Percentiles rank a stretch among this genome's conserved stretches.
phyloP scores from a whole-genome alignment of 2,797 vertebrate species.

The Cottoperca gobio region DNA sequence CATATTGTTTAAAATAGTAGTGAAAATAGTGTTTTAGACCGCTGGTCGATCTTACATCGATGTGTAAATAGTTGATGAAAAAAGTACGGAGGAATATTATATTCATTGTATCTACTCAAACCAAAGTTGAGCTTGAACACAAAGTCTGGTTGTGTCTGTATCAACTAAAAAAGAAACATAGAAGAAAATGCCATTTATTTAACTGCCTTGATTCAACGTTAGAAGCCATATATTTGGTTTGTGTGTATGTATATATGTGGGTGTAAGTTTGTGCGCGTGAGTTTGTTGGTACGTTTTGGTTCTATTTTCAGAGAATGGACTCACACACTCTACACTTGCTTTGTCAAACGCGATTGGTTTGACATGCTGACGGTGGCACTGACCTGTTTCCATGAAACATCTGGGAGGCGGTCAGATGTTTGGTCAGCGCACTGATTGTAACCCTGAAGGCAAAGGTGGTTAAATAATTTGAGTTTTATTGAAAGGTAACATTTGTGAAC shows the following conservation, averaged over 20 bases:
- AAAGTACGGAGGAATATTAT: constrained; percentile 80
- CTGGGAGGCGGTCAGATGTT: constrained; percentile 63
- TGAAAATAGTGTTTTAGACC: constrained; percentile 86
- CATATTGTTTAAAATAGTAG: constrained; percentile 85
- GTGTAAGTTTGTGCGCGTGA: constrained; percentile 72
- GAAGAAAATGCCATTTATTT: constrained; percentile 87
- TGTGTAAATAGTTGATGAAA: constrained; percentile 84
- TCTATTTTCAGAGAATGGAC: constrained; percentile 76
- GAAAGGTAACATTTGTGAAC: constrained; percentile 78
- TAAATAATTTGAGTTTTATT: constrained; percentile 79
- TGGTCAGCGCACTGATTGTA: constrained; percentile 74
- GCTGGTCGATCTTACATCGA: constrained; percentile 90
- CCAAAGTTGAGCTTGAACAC: constrained; percentile 90
- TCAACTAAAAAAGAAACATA: constrained; percentile 85
- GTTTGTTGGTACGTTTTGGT: constrained; percentile 73
- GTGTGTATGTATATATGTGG: constrained; percentile 78
- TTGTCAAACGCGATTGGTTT: constrained; percentile 64
- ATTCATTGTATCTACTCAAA: constrained; percentile 88
- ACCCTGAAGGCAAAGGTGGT: constrained; percentile 70
- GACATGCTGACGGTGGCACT: constrained; percentile 66
- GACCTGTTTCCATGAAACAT: constrained; percentile 71
- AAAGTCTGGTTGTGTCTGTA: constrained; percentile 88
- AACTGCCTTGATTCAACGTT: constrained; percentile 90
- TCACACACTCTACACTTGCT: constrained; percentile 66
- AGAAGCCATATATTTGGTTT: constrained; percentile 90